Conservation (phyloP, 2,888 invertebrate species). For the Lottia scabra region DNA sequence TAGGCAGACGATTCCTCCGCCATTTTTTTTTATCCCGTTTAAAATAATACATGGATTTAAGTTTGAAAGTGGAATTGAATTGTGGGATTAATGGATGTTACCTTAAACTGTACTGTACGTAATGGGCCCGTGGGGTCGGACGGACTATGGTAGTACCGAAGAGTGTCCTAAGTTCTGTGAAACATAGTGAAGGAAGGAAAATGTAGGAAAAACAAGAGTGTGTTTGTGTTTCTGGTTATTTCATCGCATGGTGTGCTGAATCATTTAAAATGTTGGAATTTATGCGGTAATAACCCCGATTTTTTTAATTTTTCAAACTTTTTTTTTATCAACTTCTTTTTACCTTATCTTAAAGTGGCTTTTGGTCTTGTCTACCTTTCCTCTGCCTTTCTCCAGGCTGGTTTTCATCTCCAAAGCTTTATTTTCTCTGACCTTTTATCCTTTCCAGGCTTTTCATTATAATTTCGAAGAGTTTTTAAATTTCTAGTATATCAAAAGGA, state of each 20-base stretch:
- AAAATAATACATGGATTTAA: too few relatives aligned
- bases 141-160: slow-evolving; percentile 20
- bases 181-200: slow-evolving; percentile 1
- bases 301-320: not conserved
- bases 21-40: not conserved
- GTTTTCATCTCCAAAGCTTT: too few relatives aligned
- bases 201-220: too few relatives aligned
- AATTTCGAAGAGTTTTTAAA: too few relatives aligned
- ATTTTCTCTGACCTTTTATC: too few relatives aligned
- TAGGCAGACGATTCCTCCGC: not conserved
- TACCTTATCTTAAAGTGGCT: not conserved
- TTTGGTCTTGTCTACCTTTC: too few relatives aligned
- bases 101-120: not conserved
- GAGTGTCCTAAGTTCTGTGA: slow-evolving; percentile 10
- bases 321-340: not conserved
- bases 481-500: too few relatives aligned
- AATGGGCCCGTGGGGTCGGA: slow-evolving; percentile 23
- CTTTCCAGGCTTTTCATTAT: too few relatives aligned
- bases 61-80: too few relatives aligned
- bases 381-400: too few relatives aligned
- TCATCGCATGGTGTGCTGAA: not conserved
- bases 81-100: too few relatives aligned
- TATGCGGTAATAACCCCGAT: not conserved
- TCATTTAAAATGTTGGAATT: not conserved
- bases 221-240: not conserved